phyloP scores from a whole-genome alignment of 2,888 invertebrate species.

The Acanthosepion pharaonis region DNA sequence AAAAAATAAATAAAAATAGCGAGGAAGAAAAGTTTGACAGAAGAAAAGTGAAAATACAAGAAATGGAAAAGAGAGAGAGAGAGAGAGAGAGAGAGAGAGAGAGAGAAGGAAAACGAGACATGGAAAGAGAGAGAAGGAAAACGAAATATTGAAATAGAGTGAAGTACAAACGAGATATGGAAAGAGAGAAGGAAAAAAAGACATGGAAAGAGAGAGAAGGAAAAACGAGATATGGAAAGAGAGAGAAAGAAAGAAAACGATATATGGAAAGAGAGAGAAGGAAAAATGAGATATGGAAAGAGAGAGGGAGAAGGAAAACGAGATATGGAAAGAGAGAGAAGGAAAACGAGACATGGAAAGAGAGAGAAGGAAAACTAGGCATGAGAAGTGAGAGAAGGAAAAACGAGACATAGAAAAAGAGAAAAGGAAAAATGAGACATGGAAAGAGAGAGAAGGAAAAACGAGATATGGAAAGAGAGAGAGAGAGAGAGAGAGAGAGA shows the following conservation, averaged over 20 bases:
- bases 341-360: too few relatives aligned
- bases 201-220: background rate
- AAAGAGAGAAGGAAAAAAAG: background rate
- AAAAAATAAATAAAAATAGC: too few relatives aligned
- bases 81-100: background rate
- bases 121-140: background rate
- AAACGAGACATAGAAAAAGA: background rate
- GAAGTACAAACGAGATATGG: too few relatives aligned
- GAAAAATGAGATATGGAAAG: background rate
- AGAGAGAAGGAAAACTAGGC: too few relatives aligned
- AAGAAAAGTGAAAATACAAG: background rate
- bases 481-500: too few relatives aligned
- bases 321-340: too few relatives aligned
- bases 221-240: background rate
- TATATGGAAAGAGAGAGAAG: background rate
- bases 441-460: background rate
- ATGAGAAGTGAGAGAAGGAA: background rate
- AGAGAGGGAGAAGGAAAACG: background rate
- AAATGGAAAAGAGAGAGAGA: background rate
- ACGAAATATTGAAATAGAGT: background rate
- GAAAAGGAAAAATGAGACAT: too few relatives aligned
- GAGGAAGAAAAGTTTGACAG: background rate
- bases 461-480: background rate
- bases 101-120: background rate
- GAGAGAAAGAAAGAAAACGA: background rate